These are phyloP conservation scores for Psittacula echo DNA, from an alignment of 2,797 vertebrate genomes.

Conservation along the genomic window DNA sequence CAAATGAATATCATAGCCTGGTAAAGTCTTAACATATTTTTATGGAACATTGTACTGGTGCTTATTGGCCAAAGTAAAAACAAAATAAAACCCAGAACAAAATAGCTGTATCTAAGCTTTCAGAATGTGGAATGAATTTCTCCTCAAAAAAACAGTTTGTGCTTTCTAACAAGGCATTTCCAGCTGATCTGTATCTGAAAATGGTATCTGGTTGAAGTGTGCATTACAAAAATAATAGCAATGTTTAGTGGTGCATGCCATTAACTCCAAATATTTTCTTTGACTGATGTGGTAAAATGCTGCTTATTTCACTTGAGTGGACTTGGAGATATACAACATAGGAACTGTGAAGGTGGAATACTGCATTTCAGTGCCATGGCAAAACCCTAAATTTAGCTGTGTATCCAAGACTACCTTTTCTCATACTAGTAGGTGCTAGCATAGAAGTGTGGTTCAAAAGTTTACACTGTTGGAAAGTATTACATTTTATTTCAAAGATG, in stretches of 20 bases:
- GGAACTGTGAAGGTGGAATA: neutral
- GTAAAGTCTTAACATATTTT: conserved; percentile 53
- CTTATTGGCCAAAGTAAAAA: neutral
- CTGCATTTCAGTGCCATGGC: neutral
- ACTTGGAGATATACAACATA: neutral
- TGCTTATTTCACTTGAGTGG: neutral
- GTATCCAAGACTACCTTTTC: neutral
- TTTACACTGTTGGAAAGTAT: neutral
- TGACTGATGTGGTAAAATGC: neutral
- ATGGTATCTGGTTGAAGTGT: neutral
- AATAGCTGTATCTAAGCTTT: neutral
- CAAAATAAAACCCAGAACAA: neutral
- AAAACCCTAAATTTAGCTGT: neutral
- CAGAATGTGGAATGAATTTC: conserved; percentile 1
- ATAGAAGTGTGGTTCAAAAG: neutral
- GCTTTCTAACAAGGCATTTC: conserved; percentile 12
- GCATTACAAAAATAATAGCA: neutral
- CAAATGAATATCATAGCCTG: neutral
- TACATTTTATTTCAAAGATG: neutral
- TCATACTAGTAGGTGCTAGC: neutral
- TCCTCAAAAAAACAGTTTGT: conserved; percentile 33
- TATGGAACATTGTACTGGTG: neutral
- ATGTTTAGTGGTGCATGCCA: neutral
- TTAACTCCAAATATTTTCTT: neutral
- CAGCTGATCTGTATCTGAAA: neutral